phyloP scores from a whole-genome alignment of 2,113 vertebrate genomes.

The Crotalus helleri region DNA sequence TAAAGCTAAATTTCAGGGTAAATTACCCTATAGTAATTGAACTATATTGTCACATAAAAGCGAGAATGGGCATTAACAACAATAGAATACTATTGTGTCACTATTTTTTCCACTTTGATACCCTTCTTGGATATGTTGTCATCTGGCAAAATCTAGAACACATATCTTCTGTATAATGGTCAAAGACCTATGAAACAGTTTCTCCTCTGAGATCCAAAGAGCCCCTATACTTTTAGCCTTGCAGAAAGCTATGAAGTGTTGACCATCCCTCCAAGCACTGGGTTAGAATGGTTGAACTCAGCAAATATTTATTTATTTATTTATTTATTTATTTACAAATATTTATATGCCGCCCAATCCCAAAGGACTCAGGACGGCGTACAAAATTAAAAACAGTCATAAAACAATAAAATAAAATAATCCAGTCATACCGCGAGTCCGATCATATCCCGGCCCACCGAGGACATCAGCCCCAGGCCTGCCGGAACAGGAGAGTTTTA shows the following conservation, averaged over 20 bases:
- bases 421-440: no score
- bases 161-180: not conserved
- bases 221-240: not conserved
- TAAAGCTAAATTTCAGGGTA: not conserved
- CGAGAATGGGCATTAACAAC: not conserved
- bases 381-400: no score
- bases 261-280: not conserved
- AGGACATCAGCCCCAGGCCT: no score
- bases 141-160: not conserved
- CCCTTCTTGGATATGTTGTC: not conserved
- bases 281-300: not conserved
- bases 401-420: no score
- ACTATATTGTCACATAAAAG: not conserved
- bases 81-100: not conserved
- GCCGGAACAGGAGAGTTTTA: no score
- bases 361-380: no score
- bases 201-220: not conserved
- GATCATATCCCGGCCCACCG: no score
- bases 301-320: not conserved
- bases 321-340: no score
- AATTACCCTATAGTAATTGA: not conserved
- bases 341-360: no score
- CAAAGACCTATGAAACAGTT: not conserved
- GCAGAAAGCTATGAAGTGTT: not conserved
- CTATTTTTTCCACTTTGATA: not conserved